Evolutionary conservation across 2,113 vertebrate genomes (phyloP), one percentile per base, ranked within the genome.

Genomic region (Paradisaea rubra): DNA sequence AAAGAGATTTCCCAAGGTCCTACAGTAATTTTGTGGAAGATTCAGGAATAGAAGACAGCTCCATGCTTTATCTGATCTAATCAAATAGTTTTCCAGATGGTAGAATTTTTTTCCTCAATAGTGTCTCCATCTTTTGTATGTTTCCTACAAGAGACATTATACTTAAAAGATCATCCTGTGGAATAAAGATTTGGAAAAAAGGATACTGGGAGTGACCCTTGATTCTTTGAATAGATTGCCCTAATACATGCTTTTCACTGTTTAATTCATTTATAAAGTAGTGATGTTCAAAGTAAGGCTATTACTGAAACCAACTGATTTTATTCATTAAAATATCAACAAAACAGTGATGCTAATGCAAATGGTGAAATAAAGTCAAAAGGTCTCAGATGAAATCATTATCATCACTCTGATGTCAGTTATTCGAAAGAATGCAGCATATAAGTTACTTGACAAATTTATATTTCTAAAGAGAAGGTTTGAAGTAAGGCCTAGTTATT

Each of bases 1-100:
- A 92, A 69, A 92, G 70, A 95, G 54, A 91, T 91, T 94, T 95
- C 79, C 68, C 56, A 59, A 59, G 81, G 63, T 90, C 69, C 60
- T 83, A 47, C 30, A 63, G 28, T 77, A 66, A 80, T 85, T 86
- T 83, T 83, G 7, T 69, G 49, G 57, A 90, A 90, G 49, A 81
- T 70, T 86, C 52, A 83, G 64, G 60, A 88, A 35, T 13, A 86
- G 71, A 60, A 71, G 71, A 61, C 27, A 81, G 31, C 18, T 93
- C 49, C 28, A 14, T 90, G 33, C 56, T 91, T 86, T 95, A 88
- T 90, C 61, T 86, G 24, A 44, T 94, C 30, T 79, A 72, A 71
- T 72, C 2, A 1, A 89, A 73, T 73, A 65, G 60, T 94, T 85
- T 89, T 86, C 68, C 69, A 88, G 66, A 64, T 54, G 50, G 61